Percentiles rank a stretch among this genome's conserved stretches.
These are phyloP conservation scores for Xylocampa areola DNA, from an alignment of 2,888 invertebrate genomes.

Conservation along the genomic window DNA sequence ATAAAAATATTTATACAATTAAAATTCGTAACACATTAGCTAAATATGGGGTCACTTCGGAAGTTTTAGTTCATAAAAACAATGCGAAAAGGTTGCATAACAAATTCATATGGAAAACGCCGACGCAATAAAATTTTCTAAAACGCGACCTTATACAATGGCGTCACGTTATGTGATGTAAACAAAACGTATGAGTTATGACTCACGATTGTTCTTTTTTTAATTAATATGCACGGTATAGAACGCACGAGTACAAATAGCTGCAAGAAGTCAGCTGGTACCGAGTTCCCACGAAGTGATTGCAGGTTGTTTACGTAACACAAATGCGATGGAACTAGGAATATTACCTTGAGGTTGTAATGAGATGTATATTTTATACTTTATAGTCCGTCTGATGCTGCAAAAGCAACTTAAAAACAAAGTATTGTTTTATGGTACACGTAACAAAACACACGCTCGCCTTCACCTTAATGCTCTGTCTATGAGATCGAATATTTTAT, in stretches of 20 bases:
- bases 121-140: slow-evolving; percentile 52
- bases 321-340: slow-evolving; percentile 22
- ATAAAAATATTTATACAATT: not conserved
- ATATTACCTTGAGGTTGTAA: slow-evolving; percentile 48
- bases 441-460: slow-evolving; percentile 1
- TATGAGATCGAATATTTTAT: slow-evolving; percentile 27
- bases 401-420: slow-evolving; percentile 24
- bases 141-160: slow-evolving; percentile 48
- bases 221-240: slow-evolving; percentile 51
- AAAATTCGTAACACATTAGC: slow-evolving; percentile 3
- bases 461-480: slow-evolving; percentile 28
- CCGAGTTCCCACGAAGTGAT: slow-evolving; percentile 46
- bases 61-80: slow-evolving; percentile 17
- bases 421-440: slow-evolving; percentile 24
- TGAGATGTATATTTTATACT: slow-evolving; percentile 32
- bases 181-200: slow-evolving; percentile 58
- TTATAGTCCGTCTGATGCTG: slow-evolving; percentile 6
- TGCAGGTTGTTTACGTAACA: slow-evolving; percentile 20
- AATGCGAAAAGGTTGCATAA: slow-evolving; percentile 43
- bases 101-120: slow-evolving; percentile 26
- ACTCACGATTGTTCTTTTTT: slow-evolving; percentile 48
- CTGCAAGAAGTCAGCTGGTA: slow-evolving; percentile 3
- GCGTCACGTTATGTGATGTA: slow-evolving; percentile 53
- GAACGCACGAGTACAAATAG: slow-evolving; percentile 13
- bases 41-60: slow-evolving; percentile 16